phyloP scores from a whole-genome alignment of 2,797 vertebrate genomes.

The Notamacropus eugenii region DNA sequence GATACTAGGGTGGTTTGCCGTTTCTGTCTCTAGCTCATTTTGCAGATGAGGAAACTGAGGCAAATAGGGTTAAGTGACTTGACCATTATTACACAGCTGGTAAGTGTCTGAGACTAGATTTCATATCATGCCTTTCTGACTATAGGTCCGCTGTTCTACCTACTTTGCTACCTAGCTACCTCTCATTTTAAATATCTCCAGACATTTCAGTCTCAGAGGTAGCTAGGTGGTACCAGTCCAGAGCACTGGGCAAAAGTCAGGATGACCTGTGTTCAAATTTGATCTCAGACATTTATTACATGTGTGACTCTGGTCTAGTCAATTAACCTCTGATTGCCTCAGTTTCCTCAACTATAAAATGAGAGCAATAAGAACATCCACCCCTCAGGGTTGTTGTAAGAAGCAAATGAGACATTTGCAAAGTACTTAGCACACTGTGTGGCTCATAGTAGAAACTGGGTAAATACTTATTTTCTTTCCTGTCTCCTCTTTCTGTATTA shows the following conservation, averaged over 20 bases:
- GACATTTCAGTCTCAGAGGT: not conserved
- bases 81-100: not conserved
- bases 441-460: not conserved
- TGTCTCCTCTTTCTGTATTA: not conserved
- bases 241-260: not conserved
- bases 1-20: not conserved
- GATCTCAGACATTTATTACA: not conserved
- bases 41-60: not conserved
- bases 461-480: not conserved
- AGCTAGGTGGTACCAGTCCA: not conserved
- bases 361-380: not conserved
- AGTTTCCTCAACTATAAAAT: not conserved
- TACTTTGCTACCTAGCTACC: not conserved
- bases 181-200: not conserved
- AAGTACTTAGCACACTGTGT: not conserved
- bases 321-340: not conserved
- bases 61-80: not conserved
- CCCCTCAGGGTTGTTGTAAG: not conserved
- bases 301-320: not conserved
- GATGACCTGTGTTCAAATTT: not conserved
- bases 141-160: accelerated
- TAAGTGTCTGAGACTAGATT: not conserved
- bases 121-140: not conserved
- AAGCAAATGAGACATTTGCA: not conserved
- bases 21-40: not conserved